Evolutionary conservation across 2,888 invertebrate genomes (phyloP), one percentile per base, ranked within the genome.

Genomic region (Phorcus lineatus): DNA sequence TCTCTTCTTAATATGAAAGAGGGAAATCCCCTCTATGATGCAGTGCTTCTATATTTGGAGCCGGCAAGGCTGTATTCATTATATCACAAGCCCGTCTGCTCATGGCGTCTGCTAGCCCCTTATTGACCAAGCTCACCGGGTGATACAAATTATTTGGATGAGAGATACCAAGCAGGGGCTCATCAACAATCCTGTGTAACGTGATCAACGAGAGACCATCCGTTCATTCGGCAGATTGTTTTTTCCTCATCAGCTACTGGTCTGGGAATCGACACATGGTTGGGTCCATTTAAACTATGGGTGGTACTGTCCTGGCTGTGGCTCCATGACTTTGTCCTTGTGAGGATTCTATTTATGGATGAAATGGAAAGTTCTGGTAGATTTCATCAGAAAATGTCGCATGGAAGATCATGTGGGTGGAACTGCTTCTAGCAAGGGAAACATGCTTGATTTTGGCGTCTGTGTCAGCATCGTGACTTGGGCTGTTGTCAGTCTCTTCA

Each of bases 291-390:
- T 47, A 47, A 47, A 47, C 47, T 11, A 13, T 47, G 47, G 47
- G 47, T 47, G 47, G 47, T 47, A 13, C 11, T 47, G 11, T 47
- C 47, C 47, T 47, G 11, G 47, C 47, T 36, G 47, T 6, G 47
- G 47, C 47, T 47, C 47, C 13, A 4, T 47, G 47, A 47, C 47
- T 47, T 11, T 47, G 47, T 47, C 47, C 47, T 47, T 13, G 13
- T 6, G 47, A 47, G 13, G 47, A 17, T 28, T 62, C 62, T 62
- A 62, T 62, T 62, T 62, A 28, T 28, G 24, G 28, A 28, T 28
- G 24, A 28, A 62, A 62, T 62, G 62, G 62, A 62, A 62, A 62
- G 28, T 62, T 62, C 62, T 62, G 28, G 62, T 28, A 62, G 62
- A 28, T 62, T 62, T 62, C 62, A n/a, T 62, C 62, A 62, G 62